phyloP scores from a whole-genome alignment of 1,140 invertebrate species.

The Littorina saxatilis region DNA sequence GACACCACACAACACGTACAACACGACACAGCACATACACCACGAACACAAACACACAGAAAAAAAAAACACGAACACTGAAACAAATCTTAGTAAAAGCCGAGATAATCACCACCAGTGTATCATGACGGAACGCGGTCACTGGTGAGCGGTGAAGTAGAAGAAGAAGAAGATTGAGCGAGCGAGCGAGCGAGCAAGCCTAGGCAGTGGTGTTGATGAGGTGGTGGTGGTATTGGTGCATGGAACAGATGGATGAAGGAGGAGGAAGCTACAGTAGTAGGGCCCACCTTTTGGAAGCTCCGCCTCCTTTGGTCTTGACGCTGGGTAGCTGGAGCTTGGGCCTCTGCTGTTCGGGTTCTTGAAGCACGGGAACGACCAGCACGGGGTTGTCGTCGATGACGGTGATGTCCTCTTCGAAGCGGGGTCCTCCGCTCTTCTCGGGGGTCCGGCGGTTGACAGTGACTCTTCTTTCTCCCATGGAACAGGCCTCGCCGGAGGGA shows the following conservation, averaged over 20 bases:
- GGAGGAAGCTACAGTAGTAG: constrained; percentile 25
- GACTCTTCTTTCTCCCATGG: constrained; percentile 41
- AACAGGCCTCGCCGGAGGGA: constrained; percentile 32
- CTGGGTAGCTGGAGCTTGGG: constrained; percentile 37
- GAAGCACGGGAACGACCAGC: constrained; percentile 39
- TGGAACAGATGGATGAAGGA: neutral
- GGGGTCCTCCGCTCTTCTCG: constrained; percentile 27
- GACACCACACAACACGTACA: too few relatives aligned
- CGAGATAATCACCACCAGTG: constrained; percentile 25
- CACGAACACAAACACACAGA: neutral
- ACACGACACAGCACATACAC: too few relatives aligned
- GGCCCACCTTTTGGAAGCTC: constrained; percentile 45
- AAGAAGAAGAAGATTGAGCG: neutral
- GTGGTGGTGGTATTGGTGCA: constrained; percentile 14
- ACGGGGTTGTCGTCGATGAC: constrained; percentile 46
- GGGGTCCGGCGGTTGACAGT: constrained; percentile 40
- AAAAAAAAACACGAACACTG: neutral
- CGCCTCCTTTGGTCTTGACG: constrained; percentile 34
- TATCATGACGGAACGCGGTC: constrained; percentile 4
- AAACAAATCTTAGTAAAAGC: neutral
- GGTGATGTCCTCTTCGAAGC: constrained; percentile 46
- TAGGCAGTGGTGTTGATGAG: constrained; percentile 8
- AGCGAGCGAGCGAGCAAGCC: neutral
- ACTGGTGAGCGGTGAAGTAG: neutral
- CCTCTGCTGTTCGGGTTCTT: constrained; percentile 38